phyloP scores from a whole-genome alignment of 2,888 invertebrate genomes.

The Dolichomitus sp. region DNA sequence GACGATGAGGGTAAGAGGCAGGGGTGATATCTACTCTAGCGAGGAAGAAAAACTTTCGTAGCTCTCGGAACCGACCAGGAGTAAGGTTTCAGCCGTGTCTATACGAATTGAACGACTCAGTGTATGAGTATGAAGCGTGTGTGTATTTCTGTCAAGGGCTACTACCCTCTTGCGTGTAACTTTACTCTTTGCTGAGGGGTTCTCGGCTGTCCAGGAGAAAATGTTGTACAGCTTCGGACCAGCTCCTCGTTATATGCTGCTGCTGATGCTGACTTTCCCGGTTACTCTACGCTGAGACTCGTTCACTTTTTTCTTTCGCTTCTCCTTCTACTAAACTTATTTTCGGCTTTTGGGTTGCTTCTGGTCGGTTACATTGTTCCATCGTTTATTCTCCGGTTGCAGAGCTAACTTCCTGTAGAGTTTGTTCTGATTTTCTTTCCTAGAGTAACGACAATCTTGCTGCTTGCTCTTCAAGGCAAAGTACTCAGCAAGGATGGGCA shows the following conservation, averaged over 20 bases:
- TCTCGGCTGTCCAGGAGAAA: conserved; percentile 42
- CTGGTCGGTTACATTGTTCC: conserved; percentile 1
- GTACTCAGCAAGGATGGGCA: not conserved
- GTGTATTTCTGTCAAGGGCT: conserved; percentile 36
- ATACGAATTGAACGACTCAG: conserved; percentile 17
- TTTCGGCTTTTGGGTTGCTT: not conserved
- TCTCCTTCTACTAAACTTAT: not conserved
- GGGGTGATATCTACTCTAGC: conserved; percentile 36
- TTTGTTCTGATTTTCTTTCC: conserved; percentile 3
- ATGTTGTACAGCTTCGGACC: conserved; percentile 31
- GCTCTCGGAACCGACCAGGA: conserved; percentile 18
- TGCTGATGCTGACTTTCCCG: not conserved
- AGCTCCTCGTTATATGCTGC: conserved; percentile 11
- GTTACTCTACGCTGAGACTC: conserved; percentile 10
- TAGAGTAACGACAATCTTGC: not conserved
- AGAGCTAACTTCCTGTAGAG: not conserved
- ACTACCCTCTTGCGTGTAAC: conserved; percentile 43
- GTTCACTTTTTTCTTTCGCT: conserved; percentile 11
- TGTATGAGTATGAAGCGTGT: conserved; percentile 1
- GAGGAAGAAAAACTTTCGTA: conserved; percentile 49
- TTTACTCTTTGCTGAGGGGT: conserved; percentile 26
- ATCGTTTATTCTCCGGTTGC: conserved; percentile 27
- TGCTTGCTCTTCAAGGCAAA: not conserved
- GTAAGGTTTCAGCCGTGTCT: conserved; percentile 28
- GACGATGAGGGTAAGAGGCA: conserved; percentile 25